Conservation (phyloP, 2,888 invertebrate genomes). For the Osedax frankpressi region DNA sequence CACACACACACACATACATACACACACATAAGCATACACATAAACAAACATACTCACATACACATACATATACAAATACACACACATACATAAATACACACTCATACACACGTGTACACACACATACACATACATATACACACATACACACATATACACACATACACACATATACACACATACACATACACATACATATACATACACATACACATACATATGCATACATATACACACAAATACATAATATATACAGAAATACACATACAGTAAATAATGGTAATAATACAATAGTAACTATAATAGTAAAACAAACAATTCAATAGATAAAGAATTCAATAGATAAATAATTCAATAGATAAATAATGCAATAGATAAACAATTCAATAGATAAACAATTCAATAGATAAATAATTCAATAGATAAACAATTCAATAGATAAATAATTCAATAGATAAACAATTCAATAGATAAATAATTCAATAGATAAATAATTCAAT, state of each 20-base stretch:
- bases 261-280: too few species aligned
- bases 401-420: too few species aligned
- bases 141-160: background rate
- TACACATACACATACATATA: background rate
- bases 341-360: too few species aligned
- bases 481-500: too few species aligned
- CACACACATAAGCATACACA: background rate
- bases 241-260: background rate
- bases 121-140: background rate
- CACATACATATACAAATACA: background rate
- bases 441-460: too few species aligned
- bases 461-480: too few species aligned
- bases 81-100: constrained; percentile 1
- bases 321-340: too few species aligned
- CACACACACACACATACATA: background rate
- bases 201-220: background rate
- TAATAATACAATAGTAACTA: too few species aligned
- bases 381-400: too few species aligned
- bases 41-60: background rate
- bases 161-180: background rate
- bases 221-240: background rate
- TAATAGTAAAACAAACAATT: too few species aligned
- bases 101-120: background rate
- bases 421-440: too few species aligned
- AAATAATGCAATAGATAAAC: too few species aligned